phyloP scores from a whole-genome alignment of 2,888 invertebrate genomes.

The Sepiola atlantica region DNA sequence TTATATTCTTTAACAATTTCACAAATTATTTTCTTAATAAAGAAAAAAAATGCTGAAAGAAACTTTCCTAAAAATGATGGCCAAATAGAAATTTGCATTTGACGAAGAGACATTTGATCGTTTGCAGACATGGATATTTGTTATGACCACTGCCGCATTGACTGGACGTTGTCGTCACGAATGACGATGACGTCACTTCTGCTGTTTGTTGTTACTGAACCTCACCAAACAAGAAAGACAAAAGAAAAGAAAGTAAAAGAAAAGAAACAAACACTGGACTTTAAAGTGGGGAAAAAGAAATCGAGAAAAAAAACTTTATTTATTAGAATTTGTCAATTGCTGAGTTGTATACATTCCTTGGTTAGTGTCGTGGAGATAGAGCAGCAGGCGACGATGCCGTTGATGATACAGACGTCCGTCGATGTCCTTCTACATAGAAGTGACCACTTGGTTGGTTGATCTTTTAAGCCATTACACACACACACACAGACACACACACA shows the following conservation, averaged over 20 bases:
- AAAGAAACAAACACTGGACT: neutral
- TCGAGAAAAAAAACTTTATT: neutral
- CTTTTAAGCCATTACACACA: neutral
- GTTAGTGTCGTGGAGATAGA: neutral
- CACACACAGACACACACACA: too few relatives aligned
- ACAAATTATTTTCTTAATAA: neutral
- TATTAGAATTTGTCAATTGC: neutral
- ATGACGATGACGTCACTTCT: neutral
- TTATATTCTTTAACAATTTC: neutral
- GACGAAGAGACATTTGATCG: neutral
- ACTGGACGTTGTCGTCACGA: neutral
- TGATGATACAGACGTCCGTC: neutral
- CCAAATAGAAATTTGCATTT: neutral
- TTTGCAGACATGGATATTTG: slow-evolving; percentile 8
- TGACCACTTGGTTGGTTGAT: neutral
- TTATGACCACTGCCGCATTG: neutral
- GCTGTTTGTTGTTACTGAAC: slow-evolving; percentile 2
- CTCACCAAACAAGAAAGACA: neutral
- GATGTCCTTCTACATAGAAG: neutral
- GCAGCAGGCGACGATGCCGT: neutral
- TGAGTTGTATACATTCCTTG: neutral
- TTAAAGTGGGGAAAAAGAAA: neutral
- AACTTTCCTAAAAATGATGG: neutral
- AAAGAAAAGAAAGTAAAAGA: neutral
- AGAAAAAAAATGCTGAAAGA: neutral